Evolutionary conservation across 2,888 invertebrate genomes (phyloP).

Genomic region (Physocephala rufipes): DNA sequence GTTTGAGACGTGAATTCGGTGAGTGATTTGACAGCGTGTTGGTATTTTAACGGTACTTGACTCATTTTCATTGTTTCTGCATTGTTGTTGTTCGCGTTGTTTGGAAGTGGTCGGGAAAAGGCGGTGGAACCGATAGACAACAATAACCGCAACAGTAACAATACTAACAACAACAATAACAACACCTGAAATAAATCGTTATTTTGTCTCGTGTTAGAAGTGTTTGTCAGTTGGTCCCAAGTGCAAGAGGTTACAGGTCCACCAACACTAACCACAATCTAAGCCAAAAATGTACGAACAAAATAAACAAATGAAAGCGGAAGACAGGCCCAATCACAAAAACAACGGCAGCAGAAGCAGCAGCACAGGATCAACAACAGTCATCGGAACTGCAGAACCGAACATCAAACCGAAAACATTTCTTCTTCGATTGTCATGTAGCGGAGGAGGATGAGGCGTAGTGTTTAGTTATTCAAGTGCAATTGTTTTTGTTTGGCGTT

Average conservation of each 20-base stretch:
- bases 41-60: conserved; percentile 47
- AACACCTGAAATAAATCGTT: conserved; percentile 37
- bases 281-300: not conserved
- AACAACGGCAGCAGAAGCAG: conserved; percentile 7
- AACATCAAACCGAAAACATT: conserved; percentile 15
- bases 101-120: conserved; percentile 32
- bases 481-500: conserved; percentile 7
- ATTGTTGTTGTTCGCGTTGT: conserved; percentile 37
- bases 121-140: not conserved
- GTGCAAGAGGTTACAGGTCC: conserved; percentile 62
- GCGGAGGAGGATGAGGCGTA: conserved; percentile 35
- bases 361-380: conserved; percentile 12
- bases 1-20: conserved; percentile 42
- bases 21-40: conserved; percentile 49
- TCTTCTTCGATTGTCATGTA: not conserved
- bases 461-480: conserved; percentile 11
- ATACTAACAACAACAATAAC: not conserved
- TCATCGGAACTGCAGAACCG: conserved; percentile 5
- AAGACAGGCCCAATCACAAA: conserved; percentile 24
- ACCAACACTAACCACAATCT: conserved; percentile 8
- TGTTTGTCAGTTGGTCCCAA: conserved; percentile 50
- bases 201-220: conserved; percentile 41
- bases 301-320: conserved; percentile 14
- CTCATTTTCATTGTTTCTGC: conserved; percentile 35
- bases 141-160: not conserved